Evolutionary conservation across 2,797 vertebrate species (phyloP), one percentile per base, ranked within the genome.

Genomic region (Antrozous pallidus): DNA sequence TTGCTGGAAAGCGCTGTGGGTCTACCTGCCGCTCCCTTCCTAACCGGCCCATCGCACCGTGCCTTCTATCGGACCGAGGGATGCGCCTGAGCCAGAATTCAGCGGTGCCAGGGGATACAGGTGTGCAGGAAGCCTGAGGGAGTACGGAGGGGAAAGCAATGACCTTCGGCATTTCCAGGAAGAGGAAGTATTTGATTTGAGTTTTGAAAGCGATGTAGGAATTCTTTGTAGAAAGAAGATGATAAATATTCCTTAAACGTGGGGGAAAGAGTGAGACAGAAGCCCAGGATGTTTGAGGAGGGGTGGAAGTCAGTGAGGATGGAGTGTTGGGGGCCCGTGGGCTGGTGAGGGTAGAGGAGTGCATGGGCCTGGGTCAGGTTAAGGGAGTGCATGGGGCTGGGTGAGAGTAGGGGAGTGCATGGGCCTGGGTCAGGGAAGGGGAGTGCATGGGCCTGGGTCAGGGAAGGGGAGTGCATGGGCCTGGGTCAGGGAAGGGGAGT

Each of bases 201-300:
- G 9, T 70, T 87, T 94, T 84, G 83, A 80, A 87, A 78, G 38
- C n/a, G 69, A 2, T 18, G 9, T 10, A 70, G 70, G 69, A 81
- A 42, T 67, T 91, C 63, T 88, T 61, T 26, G 51, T 84, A 82
- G 74, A 82, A 49, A 69, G 42, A 70, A 83, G 83, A 75, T 11
- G 33, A 12, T 36, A 49, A 40, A 17, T 17, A 22, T 2, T 80
- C 14, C 6, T 42, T 8, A 36, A 38, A 18, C 0, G 12, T 79
- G 54, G n/a, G 24, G 24, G 0, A 58, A 33, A 31, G 70, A 31
- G 2, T 1, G 31, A 45, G 58, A 5, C 45, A 61, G 28, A 24
- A 12, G 13, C 11, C 10, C 33, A 14, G 47, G 2, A 12, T 40
- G 12, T n/a, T 14, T 58, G 61, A 20, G n/a, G 54, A 74, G 28